These are phyloP conservation scores for Megaleporinus macrocephalus DNA, from an alignment of 2,113 vertebrate genomes.

Conservation along the genomic window DNA sequence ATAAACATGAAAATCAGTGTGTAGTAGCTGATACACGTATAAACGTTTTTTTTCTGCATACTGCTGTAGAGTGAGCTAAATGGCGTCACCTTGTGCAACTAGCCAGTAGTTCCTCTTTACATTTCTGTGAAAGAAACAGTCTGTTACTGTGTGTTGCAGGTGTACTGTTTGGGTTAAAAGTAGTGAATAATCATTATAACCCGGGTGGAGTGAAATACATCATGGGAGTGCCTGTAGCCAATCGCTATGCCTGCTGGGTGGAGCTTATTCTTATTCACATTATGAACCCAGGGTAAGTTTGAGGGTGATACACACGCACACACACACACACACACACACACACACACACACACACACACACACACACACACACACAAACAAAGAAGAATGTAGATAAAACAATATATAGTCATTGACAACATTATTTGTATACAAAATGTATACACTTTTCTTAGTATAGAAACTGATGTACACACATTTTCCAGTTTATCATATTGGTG, in stretches of 20 bases:
- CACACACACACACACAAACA: not conserved
- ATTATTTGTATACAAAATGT: no score
- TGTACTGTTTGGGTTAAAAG: conserved; percentile 94
- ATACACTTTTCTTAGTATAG: no score
- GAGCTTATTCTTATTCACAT: conserved; percentile 92
- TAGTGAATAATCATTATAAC: conserved; percentile 88
- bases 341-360: no score
- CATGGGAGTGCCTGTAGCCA: conserved; percentile 83
- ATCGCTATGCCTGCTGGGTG: conserved; percentile 88
- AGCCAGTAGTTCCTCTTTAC: not conserved
- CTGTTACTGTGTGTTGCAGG: conserved; percentile 74
- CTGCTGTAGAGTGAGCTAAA: no score
- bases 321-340: not conserved
- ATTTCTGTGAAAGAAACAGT: not conserved
- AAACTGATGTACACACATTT: no score
- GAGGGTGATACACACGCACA: not conserved
- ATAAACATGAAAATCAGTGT: no score
- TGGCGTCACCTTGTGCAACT: no score
- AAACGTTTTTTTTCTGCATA: no score
- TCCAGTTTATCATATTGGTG: no score
- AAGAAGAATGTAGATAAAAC: no score
- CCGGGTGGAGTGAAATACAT: conserved; percentile 83
- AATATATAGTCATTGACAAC: no score
- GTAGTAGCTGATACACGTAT: no score
- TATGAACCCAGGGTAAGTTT: conserved; percentile 85